These are phyloP conservation scores for Melipona bicolor DNA, from an alignment of 2,888 invertebrate genomes.

Conservation along the genomic window DNA sequence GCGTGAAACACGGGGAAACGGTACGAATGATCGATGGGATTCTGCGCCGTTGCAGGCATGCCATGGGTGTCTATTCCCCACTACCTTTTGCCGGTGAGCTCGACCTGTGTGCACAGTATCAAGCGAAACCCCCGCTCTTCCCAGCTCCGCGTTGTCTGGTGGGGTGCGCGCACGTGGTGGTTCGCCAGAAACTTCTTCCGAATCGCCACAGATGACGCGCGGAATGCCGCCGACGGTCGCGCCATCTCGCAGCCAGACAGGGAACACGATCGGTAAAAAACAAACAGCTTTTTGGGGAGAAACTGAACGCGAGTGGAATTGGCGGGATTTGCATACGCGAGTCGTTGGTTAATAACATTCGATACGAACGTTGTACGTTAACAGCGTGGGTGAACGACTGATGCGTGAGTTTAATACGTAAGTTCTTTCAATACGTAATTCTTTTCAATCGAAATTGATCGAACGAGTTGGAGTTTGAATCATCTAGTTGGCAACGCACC, in stretches of 20 bases:
- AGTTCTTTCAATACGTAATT: too few relatives aligned
- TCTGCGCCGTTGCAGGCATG: constrained; percentile 82
- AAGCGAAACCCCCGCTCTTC: constrained; percentile 53
- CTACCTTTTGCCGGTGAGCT: constrained; percentile 55
- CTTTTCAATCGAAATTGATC: too few relatives aligned
- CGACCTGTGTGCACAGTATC: constrained; percentile 52
- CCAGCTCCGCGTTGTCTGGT: constrained; percentile 66
- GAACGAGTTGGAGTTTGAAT: not conserved
- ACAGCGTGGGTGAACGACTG: too few relatives aligned
- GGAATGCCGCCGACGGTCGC: not conserved
- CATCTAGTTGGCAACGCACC: not conserved
- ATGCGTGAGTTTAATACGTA: too few relatives aligned
- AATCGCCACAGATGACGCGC: constrained; percentile 75
- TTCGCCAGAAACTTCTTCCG: constrained; percentile 62
- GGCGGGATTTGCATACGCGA: not conserved
- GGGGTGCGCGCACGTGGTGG: constrained; percentile 66
- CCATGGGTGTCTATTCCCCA: constrained; percentile 82
- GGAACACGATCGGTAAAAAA: constrained; percentile 70
- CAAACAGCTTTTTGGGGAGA: not conserved
- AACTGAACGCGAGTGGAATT: constrained; percentile 22
- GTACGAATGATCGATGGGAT: constrained; percentile 84
- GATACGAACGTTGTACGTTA: not conserved
- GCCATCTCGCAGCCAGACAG: constrained; percentile 65
- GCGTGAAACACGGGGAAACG: constrained; percentile 82
- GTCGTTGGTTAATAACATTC: not conserved